Conservation (phyloP, 2,113 vertebrate genomes). For the Lethenteron camtschaticum region DNA sequence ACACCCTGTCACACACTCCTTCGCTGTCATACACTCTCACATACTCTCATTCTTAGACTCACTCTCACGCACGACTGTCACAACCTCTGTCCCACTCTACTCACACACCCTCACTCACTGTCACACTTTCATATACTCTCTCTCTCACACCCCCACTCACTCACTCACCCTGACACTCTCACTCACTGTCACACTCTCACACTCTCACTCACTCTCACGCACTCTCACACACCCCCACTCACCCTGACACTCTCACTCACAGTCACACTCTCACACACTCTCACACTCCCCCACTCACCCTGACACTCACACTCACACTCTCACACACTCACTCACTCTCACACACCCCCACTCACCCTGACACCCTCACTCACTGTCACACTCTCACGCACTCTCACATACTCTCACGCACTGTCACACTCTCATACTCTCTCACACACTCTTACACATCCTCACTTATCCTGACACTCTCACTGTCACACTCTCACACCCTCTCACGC, state of each 20-base stretch:
- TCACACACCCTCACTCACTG: not conserved
- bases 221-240: not conserved
- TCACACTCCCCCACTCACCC: not conserved
- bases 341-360: not conserved
- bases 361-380: no score
- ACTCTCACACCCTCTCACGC: no score
- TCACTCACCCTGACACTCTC: not conserved
- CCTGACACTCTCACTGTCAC: no score
- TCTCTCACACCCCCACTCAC: not conserved
- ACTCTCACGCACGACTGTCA: not conserved
- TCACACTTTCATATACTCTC: not conserved
- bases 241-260: no score
- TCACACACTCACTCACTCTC: not conserved
- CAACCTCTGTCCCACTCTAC: not conserved
- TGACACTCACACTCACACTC: not conserved
- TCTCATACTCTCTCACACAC: no score
- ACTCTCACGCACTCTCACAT: no score
- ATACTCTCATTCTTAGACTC: no score
- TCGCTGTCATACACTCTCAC: no score
- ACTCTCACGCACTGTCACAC: no score
- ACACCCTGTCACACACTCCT: no score
- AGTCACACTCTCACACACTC: no score
- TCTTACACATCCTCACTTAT: no score
- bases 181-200: not conserved
- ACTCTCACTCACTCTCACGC: not conserved